phyloP scores from a whole-genome alignment of 2,113 vertebrate species.

The Centrocercus urophasianus region DNA sequence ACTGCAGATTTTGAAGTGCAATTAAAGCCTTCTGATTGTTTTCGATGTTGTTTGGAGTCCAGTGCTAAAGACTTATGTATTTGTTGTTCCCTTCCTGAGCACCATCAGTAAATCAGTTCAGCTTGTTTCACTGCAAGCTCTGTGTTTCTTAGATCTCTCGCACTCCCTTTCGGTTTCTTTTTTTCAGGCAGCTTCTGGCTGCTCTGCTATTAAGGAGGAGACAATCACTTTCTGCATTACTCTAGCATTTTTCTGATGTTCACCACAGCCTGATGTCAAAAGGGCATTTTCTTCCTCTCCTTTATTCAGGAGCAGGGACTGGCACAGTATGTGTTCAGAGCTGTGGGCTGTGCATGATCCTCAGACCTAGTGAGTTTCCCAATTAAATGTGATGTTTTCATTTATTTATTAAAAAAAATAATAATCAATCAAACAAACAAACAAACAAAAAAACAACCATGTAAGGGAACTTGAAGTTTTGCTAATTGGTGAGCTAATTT shows the following conservation, averaged over 20 bases:
- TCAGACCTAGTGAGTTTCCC: not conserved
- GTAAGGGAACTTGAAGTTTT: not conserved
- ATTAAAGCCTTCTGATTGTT: not conserved
- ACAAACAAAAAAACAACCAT: too few species aligned
- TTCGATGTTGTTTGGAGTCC: not conserved
- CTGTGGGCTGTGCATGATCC: not conserved
- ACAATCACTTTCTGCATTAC: not conserved
- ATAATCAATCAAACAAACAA: too few species aligned
- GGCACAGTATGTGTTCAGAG: not conserved
- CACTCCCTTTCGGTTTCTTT: not conserved
- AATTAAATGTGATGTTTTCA: not conserved
- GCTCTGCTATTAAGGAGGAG: not conserved
- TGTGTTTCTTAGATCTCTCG: not conserved
- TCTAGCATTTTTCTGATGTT: not conserved
- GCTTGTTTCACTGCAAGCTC: not conserved
- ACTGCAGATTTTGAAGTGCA: not conserved
- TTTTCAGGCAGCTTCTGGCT: not conserved
- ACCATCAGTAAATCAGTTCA: not conserved
- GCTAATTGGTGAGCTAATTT: not conserved
- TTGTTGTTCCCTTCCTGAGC: not conserved
- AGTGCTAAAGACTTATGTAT: not conserved
- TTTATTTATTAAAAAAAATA: not conserved
- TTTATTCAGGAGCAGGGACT: not conserved
- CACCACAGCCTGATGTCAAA: not conserved
- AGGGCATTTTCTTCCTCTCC: not conserved